A percentile compares a stretch with the other conserved stretches of the same genome.
Conservation (phyloP, 2,888 invertebrate genomes). For the Phaonia tiefii region DNA sequence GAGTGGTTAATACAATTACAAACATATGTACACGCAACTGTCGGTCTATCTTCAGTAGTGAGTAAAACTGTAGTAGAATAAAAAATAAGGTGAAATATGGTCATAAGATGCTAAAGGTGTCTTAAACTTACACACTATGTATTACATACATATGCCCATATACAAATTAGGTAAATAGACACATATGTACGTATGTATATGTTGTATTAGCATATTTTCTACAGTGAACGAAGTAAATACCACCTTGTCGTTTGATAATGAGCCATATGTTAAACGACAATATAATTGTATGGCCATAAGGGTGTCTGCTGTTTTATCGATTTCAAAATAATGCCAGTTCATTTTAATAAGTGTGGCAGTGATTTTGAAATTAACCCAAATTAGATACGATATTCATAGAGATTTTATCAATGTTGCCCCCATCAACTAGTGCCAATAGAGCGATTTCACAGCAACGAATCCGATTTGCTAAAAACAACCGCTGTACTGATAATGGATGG, state of each 20-base stretch:
- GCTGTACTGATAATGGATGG: too few relatives aligned
- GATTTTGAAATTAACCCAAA: too few relatives aligned
- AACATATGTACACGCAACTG: not conserved
- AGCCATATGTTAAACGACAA: slow-evolving; percentile 49
- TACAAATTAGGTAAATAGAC: not conserved
- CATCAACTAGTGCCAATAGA: too few relatives aligned
- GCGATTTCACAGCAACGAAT: too few relatives aligned
- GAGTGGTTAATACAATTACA: too few relatives aligned
- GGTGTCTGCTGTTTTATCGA: not conserved
- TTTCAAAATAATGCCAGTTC: too few relatives aligned
- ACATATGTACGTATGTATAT: not conserved
- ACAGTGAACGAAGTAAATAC: slow-evolving; percentile 19
- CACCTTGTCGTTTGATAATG: slow-evolving; percentile 52
- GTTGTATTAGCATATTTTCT: slow-evolving; percentile 30
- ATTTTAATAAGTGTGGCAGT: too few relatives aligned
- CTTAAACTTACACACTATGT: slow-evolving; percentile 31
- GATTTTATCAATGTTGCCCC: too few relatives aligned
- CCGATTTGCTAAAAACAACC: too few relatives aligned
- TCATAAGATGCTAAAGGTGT: slow-evolving; percentile 58
- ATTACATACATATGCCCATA: not conserved
- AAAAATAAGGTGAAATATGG: not conserved
- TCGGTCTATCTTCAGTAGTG: not conserved
- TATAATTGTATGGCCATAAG: not conserved
- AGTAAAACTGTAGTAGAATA: slow-evolving; percentile 1
- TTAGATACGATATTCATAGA: too few relatives aligned